phyloP scores from a whole-genome alignment of 2,888 invertebrate genomes.

The Drosophila mimetica region DNA sequence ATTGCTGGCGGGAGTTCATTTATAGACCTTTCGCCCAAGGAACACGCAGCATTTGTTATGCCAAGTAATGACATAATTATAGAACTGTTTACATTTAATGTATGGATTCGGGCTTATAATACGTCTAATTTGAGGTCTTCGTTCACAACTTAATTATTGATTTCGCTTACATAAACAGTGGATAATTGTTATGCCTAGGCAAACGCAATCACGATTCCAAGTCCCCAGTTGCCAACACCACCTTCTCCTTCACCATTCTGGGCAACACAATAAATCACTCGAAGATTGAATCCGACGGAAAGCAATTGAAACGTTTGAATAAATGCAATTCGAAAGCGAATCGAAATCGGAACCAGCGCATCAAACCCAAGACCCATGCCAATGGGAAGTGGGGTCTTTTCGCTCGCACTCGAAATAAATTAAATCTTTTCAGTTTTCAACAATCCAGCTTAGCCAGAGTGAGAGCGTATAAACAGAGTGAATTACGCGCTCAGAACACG shows the following conservation, averaged over 20 bases:
- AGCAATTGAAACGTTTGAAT: conserved; percentile 73
- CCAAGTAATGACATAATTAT: conserved; percentile 51
- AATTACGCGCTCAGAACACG: conserved; percentile 58
- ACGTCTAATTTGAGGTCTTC: conserved; percentile 33
- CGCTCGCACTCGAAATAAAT: conserved; percentile 71
- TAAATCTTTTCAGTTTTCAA: conserved; percentile 71
- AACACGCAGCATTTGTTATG: conserved; percentile 28
- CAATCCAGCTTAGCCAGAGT: conserved; percentile 42
- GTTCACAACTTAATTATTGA: conserved; percentile 39
- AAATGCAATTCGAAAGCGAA: conserved; percentile 65
- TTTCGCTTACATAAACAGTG: conserved; percentile 29
- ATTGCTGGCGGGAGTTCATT: conserved; percentile 15
- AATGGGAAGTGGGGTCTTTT: conserved; percentile 31
- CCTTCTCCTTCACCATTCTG: conserved; percentile 1
- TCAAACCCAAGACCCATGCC: conserved; percentile 50
- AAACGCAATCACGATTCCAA: conserved; percentile 46
- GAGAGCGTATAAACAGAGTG: conserved; percentile 47
- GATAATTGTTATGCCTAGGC: conserved; percentile 47
- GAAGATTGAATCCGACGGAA: conserved; percentile 64
- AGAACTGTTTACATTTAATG: conserved; percentile 30
- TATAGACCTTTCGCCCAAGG: conserved; percentile 33
- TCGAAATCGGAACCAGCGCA: conserved; percentile 51
- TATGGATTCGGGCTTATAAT: conserved; percentile 20
- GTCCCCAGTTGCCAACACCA: background rate
- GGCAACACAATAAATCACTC: conserved; percentile 65